Base-by-base conservation (phyloP, 2,113 vertebrate species). In the Pristiophorus japonicus region DNA sequence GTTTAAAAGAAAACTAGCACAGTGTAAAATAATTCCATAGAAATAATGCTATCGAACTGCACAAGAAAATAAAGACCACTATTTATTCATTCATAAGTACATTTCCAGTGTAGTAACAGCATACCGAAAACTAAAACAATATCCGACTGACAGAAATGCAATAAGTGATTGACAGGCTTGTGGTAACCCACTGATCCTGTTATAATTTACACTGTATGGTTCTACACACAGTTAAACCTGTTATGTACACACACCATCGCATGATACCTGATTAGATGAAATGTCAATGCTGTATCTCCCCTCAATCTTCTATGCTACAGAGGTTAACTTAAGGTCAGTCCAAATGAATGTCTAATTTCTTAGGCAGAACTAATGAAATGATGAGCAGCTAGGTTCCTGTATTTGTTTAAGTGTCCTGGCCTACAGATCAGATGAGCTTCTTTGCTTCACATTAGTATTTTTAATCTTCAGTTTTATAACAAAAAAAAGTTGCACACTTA, bases 351-450 rank as follows among this genome's bases (percentile, higher is more conserved):
- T 94, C 27, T 70, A 94, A 94, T 94, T 94, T 94, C 93, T 94
- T 70, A 94, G 93, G 93, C 93, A 94, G 93, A 94, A 94, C 93
- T 94, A 94, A 94, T 94, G 93, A 70, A 94, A 94, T 94, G 93
- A 94, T 94, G 93, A 70, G 93, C 45, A 67, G 93, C 42, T 51
- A 94, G 93, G 11, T 73, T 73, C 66, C 93, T 70, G 27, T 94
- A 73, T 70, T 34, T 73, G 45, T 94, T 94, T 73, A 94, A 70
- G 66, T 94, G 12, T 27, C 66, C 66, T 51, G 66, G 93, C 45
- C 11, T 34, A 4, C 45, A 70, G 66, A 94, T 70, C 45, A 94
- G 38, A 94, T 65, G 18, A 66, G n/a, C 38, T 65, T 70, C 65
- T 70, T 70, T 45, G 45, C 45, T 47, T 34, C 65, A 47, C 65